Base-by-base conservation (phyloP, 2,797 vertebrate species). In the Rhinoraja longicauda region DNA sequence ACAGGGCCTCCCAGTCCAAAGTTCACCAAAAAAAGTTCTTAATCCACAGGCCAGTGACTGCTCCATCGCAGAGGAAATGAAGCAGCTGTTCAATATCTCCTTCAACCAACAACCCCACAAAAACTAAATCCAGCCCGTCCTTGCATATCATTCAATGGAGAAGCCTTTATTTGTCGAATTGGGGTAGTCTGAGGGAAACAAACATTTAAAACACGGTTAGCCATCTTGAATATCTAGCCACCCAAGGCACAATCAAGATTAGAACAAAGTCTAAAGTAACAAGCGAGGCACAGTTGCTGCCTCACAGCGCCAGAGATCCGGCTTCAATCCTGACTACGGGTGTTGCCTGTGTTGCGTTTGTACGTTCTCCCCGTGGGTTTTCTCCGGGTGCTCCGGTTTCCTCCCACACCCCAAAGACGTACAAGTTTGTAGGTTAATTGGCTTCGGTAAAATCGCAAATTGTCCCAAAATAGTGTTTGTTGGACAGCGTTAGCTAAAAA, bases 131-230 rank as follows among this genome's bases (percentile, higher is more conserved):
- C 4, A 93, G 93, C 95, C 79, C 88, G 95, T 93, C 93, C 94
- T 93, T 94, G 94, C 86, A 93, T 21, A 82, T 93, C 94, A 93
- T 94, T 94, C 95, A 53, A 19, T 8, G 84, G 93, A 95, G 94
- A 94, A 94, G 57, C 70, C 45, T n/a, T 17, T 93, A 91, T 76
- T 88, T 45, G 93, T 93, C 93, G 91, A 91, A 93, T 77, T 45
- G 92, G 93, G 93, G 45, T 0, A 93, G 93, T 94, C 86, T 93
- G 93, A 75, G 94, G 79, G 9, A 95, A 94, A 93, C 94, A 19
- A 94, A 0, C 0, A 67, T 90, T 94, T 91, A 94, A 93, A 93
- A 93, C 93, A 53, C 3, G n/a, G 13, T 1, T 39, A 26, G 57
- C 17, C 39, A 82, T 59, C 17, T 53, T 57, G 26, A 45, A 57